Percentiles rank a stretch among this genome's conserved stretches.
phyloP scores from a whole-genome alignment of 2,797 vertebrate species.

The Pangasius macronema region DNA sequence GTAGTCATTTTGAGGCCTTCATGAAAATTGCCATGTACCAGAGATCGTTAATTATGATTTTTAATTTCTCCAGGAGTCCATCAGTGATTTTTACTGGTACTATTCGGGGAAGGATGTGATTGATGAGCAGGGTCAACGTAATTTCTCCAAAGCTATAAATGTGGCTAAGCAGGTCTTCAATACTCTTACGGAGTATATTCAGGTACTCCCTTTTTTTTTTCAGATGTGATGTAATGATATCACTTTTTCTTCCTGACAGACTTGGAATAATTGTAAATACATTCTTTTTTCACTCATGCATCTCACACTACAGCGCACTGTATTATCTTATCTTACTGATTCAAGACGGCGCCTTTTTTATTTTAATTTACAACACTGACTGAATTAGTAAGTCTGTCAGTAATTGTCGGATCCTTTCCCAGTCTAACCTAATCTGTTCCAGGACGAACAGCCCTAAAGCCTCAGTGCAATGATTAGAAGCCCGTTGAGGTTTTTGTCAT shows the following conservation, averaged over 20 bases:
- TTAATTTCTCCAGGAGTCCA: conserved; percentile 83
- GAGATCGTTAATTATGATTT: not conserved
- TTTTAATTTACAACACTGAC: not conserved
- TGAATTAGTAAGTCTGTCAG: not conserved
- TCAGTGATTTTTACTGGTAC: conserved; percentile 98
- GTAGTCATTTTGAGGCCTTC: not conserved
- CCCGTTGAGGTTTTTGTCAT: not conserved
- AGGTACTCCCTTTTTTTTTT: conserved; percentile 72
- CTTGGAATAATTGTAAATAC: not conserved
- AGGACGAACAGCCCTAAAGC: not conserved
- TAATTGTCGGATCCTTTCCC: not conserved
- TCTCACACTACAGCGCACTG: not conserved
- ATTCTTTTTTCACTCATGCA: not conserved
- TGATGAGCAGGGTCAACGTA: conserved; percentile 93
- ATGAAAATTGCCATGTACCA: not conserved
- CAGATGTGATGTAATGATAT: not conserved
- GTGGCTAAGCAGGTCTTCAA: conserved; percentile 98
- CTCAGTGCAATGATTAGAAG: not conserved
- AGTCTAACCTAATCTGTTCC: not conserved
- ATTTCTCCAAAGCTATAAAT: conserved; percentile 97
- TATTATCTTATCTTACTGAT: not conserved
- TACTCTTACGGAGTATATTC: conserved; percentile 94
- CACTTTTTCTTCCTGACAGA: not conserved
- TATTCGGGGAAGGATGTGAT: conserved; percentile 97
- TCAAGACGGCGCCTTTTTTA: not conserved